A percentile compares a stretch with the other conserved stretches of the same genome.
These are phyloP conservation scores for Ophion costatus DNA, from an alignment of 2,888 invertebrate species.

Conservation along the genomic window DNA sequence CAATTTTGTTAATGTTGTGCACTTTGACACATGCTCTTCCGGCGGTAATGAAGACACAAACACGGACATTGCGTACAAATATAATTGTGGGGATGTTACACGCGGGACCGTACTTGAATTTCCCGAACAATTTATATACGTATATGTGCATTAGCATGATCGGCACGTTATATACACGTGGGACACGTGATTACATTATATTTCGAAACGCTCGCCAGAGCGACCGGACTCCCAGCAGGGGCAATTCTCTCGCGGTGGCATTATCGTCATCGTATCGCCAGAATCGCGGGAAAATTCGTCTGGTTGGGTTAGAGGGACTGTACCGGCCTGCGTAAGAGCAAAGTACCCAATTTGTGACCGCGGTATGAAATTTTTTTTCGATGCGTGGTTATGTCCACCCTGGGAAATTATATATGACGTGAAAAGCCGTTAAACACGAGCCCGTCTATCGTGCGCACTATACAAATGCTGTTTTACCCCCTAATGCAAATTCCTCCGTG, in stretches of 20 bases:
- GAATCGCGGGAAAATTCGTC: conserved; percentile 31
- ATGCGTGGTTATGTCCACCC: conserved; percentile 48
- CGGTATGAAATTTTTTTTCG: conserved; percentile 47
- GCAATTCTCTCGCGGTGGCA: conserved; percentile 40
- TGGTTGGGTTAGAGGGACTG: conserved; percentile 38
- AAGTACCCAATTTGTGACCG: conserved; percentile 39
- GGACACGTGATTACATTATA: conserved; percentile 52
- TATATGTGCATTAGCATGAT: conserved; percentile 8
- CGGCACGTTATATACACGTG: conserved; percentile 14
- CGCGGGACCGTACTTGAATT: conserved; percentile 43
- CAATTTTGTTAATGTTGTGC: conserved; percentile 26
- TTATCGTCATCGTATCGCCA: conserved; percentile 56
- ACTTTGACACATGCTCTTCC: conserved; percentile 37
- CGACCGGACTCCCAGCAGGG: not conserved
- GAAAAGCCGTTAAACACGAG: not conserved
- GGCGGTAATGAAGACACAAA: conserved; percentile 58
- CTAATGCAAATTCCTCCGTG: conserved; percentile 61
- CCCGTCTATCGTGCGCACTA: conserved; percentile 37
- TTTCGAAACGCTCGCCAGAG: conserved; percentile 47
- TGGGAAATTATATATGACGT: conserved; percentile 53
- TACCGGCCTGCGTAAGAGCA: conserved; percentile 32
- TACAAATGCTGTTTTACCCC: conserved; percentile 47
- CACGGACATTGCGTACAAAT: conserved; percentile 49
- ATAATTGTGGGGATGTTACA: conserved; percentile 57
- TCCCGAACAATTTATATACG: conserved; percentile 30